phyloP scores from a whole-genome alignment of 2,888 invertebrate species.

The Sinhomidia bicolor region DNA sequence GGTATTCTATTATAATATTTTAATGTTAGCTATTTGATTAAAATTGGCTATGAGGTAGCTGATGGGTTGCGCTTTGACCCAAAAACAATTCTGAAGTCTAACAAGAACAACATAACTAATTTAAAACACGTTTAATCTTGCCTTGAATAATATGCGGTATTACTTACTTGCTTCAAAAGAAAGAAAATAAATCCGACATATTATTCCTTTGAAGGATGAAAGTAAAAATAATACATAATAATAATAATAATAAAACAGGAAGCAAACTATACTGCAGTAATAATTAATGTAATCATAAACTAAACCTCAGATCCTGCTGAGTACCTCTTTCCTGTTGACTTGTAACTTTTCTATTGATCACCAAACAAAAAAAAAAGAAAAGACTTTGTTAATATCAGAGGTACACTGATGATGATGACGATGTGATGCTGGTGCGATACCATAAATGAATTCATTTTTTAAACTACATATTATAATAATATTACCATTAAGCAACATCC shows the following conservation, averaged over 20 bases:
- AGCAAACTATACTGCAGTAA: not conserved
- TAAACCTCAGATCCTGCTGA: slow-evolving; percentile 76
- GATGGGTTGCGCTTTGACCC: slow-evolving; percentile 57
- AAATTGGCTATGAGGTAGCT: slow-evolving; percentile 64
- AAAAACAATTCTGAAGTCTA: not conserved
- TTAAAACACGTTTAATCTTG: not conserved
- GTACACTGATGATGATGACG: slow-evolving; percentile 45
- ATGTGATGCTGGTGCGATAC: not conserved
- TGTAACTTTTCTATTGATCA: slow-evolving; percentile 14
- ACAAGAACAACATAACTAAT: not conserved
- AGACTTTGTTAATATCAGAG: slow-evolving; percentile 59
- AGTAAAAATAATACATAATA: too few relatives aligned
- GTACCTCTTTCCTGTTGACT: slow-evolving; percentile 63
- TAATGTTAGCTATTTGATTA: not conserved
- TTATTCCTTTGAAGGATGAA: not conserved
- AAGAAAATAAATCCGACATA: too few relatives aligned
- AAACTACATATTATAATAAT: too few relatives aligned
- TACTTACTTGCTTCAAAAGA: not conserved
- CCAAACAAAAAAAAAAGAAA: slow-evolving; percentile 29
- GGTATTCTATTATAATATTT: too few relatives aligned
- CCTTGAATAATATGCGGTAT: not conserved
- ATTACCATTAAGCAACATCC: not conserved
- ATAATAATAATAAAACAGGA: slow-evolving; percentile 4
- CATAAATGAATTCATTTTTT: not conserved
- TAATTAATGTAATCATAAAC: slow-evolving; percentile 53